These are phyloP conservation scores for Phania funesta DNA, from an alignment of 2,888 invertebrate genomes.

Conservation along the genomic window DNA sequence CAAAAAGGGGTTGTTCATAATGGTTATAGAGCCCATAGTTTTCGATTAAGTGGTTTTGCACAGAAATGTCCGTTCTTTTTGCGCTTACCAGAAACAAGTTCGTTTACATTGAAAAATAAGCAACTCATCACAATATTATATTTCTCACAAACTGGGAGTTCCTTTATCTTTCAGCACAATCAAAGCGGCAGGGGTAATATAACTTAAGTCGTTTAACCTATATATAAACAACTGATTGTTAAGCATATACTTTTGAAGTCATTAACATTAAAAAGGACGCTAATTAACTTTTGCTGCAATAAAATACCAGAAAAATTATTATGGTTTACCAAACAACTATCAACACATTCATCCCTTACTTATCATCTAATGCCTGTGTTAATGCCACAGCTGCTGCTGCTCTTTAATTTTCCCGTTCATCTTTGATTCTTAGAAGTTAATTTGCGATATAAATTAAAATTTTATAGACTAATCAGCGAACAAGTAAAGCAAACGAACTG, in stretches of 20 bases:
- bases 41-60: too few species aligned
- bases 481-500: conserved; percentile 68
- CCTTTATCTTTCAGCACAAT: not conserved
- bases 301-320: not conserved
- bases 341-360: not conserved
- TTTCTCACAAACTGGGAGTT: not conserved
- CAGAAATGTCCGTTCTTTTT: too few species aligned
- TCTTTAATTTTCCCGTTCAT: not conserved
- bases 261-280: not conserved
- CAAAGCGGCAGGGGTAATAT: not conserved
- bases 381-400: not conserved
- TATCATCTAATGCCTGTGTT: not conserved
- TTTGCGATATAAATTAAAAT: conserved; percentile 55
- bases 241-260: not conserved
- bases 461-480: conserved; percentile 54
- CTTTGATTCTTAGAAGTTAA: conserved; percentile 29
- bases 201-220: not conserved
- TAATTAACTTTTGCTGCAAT: not conserved
- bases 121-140: not conserved
- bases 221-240: too few species aligned
- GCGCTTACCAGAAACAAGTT: too few species aligned
- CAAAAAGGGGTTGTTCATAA: too few species aligned
- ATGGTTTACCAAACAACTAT: conserved; percentile 1
- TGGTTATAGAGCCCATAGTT: too few species aligned
- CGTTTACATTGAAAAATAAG: not conserved